Base-by-base conservation (phyloP, 2,797 vertebrate genomes). In the Megaceryle alcyon region DNA sequence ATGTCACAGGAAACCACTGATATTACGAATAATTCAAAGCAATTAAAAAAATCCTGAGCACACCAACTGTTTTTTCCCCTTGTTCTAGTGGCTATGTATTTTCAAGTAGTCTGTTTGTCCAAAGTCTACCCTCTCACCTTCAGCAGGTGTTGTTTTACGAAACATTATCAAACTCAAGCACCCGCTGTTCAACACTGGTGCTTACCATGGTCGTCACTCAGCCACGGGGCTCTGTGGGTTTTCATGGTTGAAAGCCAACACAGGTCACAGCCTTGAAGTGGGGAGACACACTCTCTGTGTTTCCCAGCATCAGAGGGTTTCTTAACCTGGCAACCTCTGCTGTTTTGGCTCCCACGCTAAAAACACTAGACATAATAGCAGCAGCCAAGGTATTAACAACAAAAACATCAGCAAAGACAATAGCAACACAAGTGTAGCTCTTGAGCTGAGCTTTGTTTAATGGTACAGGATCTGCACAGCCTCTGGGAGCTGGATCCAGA, bases 1-100 rank as follows among this genome's bases (percentile, higher is more conserved):
- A 96, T 97, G 96, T 96, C 92, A 96, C 84, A 95, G 92, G 93
- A 97, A 96, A 96, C 91, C 94, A 94, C 88, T 43, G 88, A 96
- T 94, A 94, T 5, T 92, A 75, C 13, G 3, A 94, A 78, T 93
- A 85, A 92, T 91, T 93, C 53, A 71, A 28, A 75, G 82, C 49
- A 92, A 91, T 91, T 78, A n/a, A 75, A 93, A 92, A 94, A 85
- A 60, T 63, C 16, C 41, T 51, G 26, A 64, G 4, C 37, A 53
- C 31, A 57, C 31, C 21, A n/a, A 22, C 28, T 23, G 64, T 7
- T 83, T 70, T 60, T 20, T 76, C 33, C 43, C 14, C 51, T 39
- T 35, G 17, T 28, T 73, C 41, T 35, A 87, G 64, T 1, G 0
- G 9, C 53, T 78, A 4, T n/a, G 39, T 60, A 7, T 75, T 93